phyloP scores from a whole-genome alignment of 2,888 invertebrate genomes.

The Branchipolynoe longqiensis region DNA sequence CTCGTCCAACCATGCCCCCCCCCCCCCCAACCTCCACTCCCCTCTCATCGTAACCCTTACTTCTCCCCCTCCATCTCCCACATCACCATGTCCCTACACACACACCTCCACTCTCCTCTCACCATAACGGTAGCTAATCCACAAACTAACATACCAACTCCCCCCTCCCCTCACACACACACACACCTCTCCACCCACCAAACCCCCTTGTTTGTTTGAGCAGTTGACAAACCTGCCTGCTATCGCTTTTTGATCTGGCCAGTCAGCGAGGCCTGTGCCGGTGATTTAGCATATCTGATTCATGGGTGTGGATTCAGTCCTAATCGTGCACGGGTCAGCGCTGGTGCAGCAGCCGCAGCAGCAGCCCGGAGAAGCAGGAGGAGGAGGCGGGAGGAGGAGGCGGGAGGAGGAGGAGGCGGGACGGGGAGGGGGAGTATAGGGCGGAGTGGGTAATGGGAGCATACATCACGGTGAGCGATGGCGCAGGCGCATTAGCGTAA shows the following conservation, averaged over 20 bases:
- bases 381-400: too few species aligned
- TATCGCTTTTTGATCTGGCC: constrained; percentile 45
- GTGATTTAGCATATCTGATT: constrained; percentile 49
- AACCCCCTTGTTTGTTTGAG: neutral
- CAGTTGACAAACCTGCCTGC: constrained; percentile 42
- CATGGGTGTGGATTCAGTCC: constrained; percentile 40
- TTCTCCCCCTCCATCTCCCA: too few species aligned
- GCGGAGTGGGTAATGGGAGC: constrained; percentile 14
- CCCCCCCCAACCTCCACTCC: too few species aligned
- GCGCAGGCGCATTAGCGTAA: constrained; percentile 47
- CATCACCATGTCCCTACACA: too few species aligned
- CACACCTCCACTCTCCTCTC: too few species aligned
- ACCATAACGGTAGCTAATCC: too few species aligned
- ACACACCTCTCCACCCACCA: neutral
- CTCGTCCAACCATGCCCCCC: too few species aligned
- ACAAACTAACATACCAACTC: neutral
- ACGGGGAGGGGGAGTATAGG: too few species aligned
- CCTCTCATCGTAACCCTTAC: too few species aligned
- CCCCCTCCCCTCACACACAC: neutral
- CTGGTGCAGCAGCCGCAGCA: neutral
- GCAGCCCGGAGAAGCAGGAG: too few species aligned
- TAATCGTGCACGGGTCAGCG: constrained; percentile 9
- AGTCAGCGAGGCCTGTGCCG: neutral
- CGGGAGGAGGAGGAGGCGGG: too few species aligned
- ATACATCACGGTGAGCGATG: constrained; percentile 49